phyloP scores from a whole-genome alignment of 2,888 invertebrate species.

The Nomada fabriciana region DNA sequence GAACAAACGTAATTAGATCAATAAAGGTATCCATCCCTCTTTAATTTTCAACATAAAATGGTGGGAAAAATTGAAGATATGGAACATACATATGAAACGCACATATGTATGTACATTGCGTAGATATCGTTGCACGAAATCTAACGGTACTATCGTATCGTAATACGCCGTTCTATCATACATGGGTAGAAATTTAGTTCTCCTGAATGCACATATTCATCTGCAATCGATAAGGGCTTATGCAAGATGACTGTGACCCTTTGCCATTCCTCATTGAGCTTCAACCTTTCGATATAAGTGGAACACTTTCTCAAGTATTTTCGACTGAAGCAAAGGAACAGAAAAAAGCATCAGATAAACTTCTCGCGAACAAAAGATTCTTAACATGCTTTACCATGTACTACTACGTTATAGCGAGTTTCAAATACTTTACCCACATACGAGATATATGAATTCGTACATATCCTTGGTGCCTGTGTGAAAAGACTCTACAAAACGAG shows the following conservation, averaged over 20 bases:
- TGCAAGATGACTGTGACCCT: constrained; percentile 44
- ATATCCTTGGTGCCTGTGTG: not conserved
- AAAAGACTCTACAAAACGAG: not conserved
- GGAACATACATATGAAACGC: not conserved
- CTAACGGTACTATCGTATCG: constrained; percentile 1
- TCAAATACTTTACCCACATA: not conserved
- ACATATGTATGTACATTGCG: no score
- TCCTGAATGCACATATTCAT: constrained; percentile 10
- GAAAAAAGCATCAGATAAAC: constrained; percentile 33
- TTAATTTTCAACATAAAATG: not conserved
- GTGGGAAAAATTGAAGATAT: not conserved
- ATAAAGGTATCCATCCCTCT: not conserved
- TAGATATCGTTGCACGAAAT: not conserved
- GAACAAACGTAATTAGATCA: constrained; percentile 50
- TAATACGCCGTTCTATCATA: constrained; percentile 5
- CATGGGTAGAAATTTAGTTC: not conserved
- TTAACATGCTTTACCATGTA: constrained; percentile 4
- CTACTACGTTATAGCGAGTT: constrained; percentile 1
- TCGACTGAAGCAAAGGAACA: constrained; percentile 20
- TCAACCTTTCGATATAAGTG: constrained; percentile 50
- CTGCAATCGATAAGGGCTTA: constrained; percentile 57
- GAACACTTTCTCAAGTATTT: constrained; percentile 54
- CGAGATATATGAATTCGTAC: no score
- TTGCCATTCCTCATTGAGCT: constrained; percentile 32
- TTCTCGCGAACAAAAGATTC: constrained; percentile 30